Percentiles rank a stretch among this genome's conserved stretches.
Evolutionary conservation across 2,113 vertebrate genomes (phyloP).

Genomic region (Chaetodon trifascialis): DNA sequence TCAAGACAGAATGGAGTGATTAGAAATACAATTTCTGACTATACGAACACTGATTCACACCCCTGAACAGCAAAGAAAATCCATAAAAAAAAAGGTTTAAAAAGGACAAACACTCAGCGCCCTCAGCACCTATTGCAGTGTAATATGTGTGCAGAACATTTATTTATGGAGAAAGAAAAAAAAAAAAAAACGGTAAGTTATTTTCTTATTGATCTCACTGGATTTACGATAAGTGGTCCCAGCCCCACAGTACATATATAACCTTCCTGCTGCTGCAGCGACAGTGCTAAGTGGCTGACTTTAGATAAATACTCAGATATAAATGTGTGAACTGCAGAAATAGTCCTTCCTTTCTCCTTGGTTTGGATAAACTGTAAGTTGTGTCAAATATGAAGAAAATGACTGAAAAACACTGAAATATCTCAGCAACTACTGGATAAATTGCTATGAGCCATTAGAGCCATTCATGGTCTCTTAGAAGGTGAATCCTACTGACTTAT

Average conservation of each 20-base stretch:
- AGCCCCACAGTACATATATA: background rate
- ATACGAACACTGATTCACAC: background rate
- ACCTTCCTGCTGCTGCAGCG: conserved; percentile 6
- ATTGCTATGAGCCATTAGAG: no score
- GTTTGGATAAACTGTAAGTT: no score
- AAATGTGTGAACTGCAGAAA: background rate
- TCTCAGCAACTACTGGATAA: no score
- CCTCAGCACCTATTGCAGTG: background rate
- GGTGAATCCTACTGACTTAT: no score
- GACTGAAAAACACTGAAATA: background rate
- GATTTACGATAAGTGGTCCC: conserved; percentile 6
- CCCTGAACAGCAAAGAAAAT: background rate
- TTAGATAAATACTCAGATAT: background rate
- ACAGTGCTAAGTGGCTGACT: conserved; percentile 7
- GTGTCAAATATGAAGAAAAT: no score
- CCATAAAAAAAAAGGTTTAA: background rate
- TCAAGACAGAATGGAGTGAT: background rate
- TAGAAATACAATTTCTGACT: background rate
- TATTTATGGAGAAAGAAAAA: conserved; percentile 6
- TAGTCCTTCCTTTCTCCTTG: conserved; percentile 19
- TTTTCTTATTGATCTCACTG: conserved; percentile 21
- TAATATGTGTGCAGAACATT: background rate
- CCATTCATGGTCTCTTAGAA: no score
- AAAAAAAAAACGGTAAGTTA: background rate
- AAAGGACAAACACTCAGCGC: background rate